phyloP scores from a whole-genome alignment of 1,140 invertebrate species.

The Grapholita molesta region DNA sequence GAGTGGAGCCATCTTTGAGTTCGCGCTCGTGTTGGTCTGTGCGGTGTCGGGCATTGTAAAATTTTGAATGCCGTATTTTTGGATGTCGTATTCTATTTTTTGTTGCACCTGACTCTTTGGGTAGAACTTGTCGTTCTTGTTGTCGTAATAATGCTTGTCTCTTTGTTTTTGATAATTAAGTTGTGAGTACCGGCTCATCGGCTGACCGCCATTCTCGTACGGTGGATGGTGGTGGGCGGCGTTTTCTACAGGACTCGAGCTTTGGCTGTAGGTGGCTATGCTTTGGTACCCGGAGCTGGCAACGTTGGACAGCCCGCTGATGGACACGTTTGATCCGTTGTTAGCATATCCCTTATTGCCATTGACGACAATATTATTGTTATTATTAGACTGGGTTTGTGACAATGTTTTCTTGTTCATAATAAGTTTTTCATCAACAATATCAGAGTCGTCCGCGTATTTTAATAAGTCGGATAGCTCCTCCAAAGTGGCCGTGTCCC shows the following conservation, averaged over 20 bases:
- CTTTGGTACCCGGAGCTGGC: conserved; percentile 95
- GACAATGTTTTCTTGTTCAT: conserved; percentile 72
- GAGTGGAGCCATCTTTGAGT: conserved; percentile 80
- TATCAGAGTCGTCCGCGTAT: conserved; percentile 82
- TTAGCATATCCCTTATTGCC: conserved; percentile 77
- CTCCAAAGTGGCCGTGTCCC: conserved; percentile 81
- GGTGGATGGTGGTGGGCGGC: conserved; percentile 62
- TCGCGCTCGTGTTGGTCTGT: conserved; percentile 75
- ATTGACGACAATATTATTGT: conserved; percentile 52
- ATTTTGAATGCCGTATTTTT: conserved; percentile 77
- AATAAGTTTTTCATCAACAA: conserved; percentile 70
- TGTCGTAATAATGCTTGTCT: conserved; percentile 71
- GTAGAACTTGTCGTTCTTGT: conserved; percentile 72
- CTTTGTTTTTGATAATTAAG: conserved; percentile 74
- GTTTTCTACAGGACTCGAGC: conserved; percentile 92
- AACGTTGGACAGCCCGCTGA: conserved; percentile 89
- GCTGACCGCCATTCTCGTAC: conserved; percentile 67
- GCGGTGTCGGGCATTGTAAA: conserved; percentile 75
- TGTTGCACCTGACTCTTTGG: conserved; percentile 77
- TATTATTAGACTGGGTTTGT: conserved; percentile 64
- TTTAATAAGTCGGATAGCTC: conserved; percentile 86
- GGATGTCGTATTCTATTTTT: conserved; percentile 75
- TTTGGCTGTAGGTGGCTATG: conserved; percentile 93
- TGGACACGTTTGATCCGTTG: conserved; percentile 86
- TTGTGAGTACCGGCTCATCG: conserved; percentile 70